Percentiles rank a stretch among this genome's conserved stretches.
These are phyloP conservation scores for Steatocranus sp. DNA, from an alignment of 2,797 vertebrate genomes.

Conservation along the genomic window DNA sequence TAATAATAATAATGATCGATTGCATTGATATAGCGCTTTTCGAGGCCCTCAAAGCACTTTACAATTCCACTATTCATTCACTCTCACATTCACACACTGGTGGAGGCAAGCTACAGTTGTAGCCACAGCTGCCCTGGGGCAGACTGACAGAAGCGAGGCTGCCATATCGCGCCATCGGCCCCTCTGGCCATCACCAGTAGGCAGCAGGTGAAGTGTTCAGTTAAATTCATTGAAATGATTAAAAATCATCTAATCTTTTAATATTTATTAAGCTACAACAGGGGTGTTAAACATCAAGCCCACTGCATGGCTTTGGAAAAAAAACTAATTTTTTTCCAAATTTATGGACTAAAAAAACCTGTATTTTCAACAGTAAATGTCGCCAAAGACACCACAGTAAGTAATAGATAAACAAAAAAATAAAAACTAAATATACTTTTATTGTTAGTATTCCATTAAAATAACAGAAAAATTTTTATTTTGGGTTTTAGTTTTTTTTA, in stretches of 20 bases:
- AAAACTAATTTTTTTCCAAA: fast-evolving
- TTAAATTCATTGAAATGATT: background rate
- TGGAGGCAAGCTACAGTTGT: too few species aligned
- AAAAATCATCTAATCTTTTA: background rate
- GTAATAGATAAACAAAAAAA: too few species aligned
- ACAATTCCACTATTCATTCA: too few species aligned
- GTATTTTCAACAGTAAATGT: background rate
- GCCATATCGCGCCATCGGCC: too few species aligned
- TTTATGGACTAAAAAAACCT: background rate
- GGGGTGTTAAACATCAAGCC: background rate
- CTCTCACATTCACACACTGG: too few species aligned
- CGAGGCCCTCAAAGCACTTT: too few species aligned
- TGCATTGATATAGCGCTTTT: too few species aligned
- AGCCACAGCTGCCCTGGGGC: too few species aligned
- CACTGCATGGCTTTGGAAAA: background rate
- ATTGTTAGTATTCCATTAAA: background rate
- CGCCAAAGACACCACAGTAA: background rate
- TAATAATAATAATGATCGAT: too few species aligned
- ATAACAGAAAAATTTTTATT: background rate
- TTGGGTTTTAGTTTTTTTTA: background rate
- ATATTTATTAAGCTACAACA: background rate
- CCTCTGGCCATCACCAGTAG: too few species aligned
- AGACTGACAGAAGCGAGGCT: too few species aligned
- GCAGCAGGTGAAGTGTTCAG: too few species aligned
- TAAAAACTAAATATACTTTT: background rate